Percentiles rank a stretch among this genome's conserved stretches.
These are phyloP conservation scores for Rhopalosiphum maidis DNA, from an alignment of 1,140 invertebrate species.

Conservation along the genomic window DNA sequence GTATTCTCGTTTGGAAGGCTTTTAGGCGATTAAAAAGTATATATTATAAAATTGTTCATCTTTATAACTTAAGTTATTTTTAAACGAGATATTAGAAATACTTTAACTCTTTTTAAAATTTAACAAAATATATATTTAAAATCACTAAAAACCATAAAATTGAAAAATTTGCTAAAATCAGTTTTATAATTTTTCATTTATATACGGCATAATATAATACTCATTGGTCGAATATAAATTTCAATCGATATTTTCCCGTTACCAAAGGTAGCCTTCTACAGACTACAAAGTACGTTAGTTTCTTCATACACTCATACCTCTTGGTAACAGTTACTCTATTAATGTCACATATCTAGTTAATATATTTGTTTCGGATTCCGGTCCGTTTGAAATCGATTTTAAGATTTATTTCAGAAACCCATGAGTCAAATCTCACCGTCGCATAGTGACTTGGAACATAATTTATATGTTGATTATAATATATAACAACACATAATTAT, in stretches of 20 bases:
- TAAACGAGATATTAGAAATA: not conserved
- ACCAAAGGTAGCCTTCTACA: not conserved
- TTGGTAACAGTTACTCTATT: not conserved
- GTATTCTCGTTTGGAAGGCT: constrained; percentile 8
- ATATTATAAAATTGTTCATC: not conserved
- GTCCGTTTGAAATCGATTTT: not conserved
- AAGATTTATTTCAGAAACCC: not conserved
- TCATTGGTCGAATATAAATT: not conserved
- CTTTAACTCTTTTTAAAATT: not conserved
- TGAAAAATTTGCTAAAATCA: not conserved
- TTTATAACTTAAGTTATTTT: not conserved
- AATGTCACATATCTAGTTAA: not conserved
- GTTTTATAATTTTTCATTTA: not conserved
- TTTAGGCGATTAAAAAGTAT: constrained; percentile 44
- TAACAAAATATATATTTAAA: not conserved
- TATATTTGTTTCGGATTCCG: not conserved
- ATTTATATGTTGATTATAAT: not conserved
- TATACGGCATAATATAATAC: not conserved
- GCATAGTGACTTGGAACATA: not conserved
- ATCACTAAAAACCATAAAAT: not conserved
- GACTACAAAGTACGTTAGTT: not conserved
- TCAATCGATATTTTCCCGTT: not conserved
- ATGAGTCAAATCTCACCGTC: not conserved
- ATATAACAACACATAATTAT: not conserved
- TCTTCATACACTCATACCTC: not conserved